phyloP scores from a whole-genome alignment of 2,113 vertebrate genomes.

The Rissa tridactyla region DNA sequence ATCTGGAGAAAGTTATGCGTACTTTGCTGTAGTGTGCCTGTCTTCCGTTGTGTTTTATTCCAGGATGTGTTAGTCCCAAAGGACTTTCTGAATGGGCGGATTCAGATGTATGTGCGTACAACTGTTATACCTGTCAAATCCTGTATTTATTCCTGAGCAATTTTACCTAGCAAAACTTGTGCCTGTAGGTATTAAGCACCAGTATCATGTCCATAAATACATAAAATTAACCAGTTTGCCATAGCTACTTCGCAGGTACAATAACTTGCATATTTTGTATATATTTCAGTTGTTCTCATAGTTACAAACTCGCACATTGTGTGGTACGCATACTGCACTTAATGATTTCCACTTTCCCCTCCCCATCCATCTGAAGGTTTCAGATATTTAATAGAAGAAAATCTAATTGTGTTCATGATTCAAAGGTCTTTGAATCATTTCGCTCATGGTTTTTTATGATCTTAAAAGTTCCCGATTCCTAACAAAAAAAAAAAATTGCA shows the following conservation, averaged over 20 bases:
- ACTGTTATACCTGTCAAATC: neutral
- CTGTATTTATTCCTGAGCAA: neutral
- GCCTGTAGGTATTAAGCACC: neutral
- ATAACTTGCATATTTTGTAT: neutral
- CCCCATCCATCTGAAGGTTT: neutral
- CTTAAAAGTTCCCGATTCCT: neutral
- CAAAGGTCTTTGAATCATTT: neutral
- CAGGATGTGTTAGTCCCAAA: neutral
- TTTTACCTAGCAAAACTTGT: neutral
- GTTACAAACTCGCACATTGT: neutral
- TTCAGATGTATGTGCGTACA: neutral
- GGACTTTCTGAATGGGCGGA: neutral
- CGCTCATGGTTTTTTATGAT: neutral
- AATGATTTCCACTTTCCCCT: neutral
- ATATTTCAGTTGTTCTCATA: neutral
- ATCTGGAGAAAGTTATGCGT: neutral
- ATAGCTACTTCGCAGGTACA: neutral
- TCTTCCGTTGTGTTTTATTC: neutral
- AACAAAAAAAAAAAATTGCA: neutral
- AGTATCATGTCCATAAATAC: neutral
- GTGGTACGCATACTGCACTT: rapidly evolving
- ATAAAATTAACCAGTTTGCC: neutral
- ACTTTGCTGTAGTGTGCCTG: neutral
- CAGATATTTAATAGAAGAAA: neutral
- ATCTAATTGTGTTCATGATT: neutral